Conservation (phyloP, 2,888 invertebrate genomes). For the Leptinotarsa peninsularis region DNA sequence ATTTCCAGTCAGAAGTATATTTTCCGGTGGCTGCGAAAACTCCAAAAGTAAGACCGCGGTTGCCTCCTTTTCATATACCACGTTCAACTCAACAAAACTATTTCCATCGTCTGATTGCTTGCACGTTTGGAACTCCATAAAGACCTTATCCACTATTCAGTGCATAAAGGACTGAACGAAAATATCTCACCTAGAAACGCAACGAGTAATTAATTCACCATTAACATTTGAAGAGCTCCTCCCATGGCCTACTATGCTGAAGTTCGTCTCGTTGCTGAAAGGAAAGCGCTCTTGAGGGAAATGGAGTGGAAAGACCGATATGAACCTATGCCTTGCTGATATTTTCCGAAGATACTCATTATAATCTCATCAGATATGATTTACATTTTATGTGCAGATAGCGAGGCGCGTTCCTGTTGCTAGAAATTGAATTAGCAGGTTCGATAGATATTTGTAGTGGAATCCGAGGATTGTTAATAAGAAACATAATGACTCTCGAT, state of each 20-base stretch:
- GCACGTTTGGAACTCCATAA: conserved; percentile 1
- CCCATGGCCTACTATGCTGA: conserved; percentile 43
- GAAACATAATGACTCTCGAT: not conserved
- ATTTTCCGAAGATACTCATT: conserved; percentile 56
- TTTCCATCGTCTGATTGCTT: not conserved
- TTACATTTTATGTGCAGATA: conserved; percentile 36
- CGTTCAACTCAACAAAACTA: conserved; percentile 2
- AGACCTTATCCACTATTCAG: conserved; percentile 8
- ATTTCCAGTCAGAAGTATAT: too few relatives aligned
- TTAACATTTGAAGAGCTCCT: conserved; percentile 52
- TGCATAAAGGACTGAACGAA: conserved; percentile 22
- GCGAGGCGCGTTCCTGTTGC: conserved; percentile 18
- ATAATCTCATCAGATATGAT: conserved; percentile 58
- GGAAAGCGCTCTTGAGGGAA: conserved; percentile 52
- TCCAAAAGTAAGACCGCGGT: not conserved
- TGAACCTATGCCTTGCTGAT: conserved; percentile 49
- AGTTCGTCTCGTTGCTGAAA: conserved; percentile 47
- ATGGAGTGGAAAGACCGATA: conserved; percentile 58
- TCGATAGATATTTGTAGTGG: conserved; percentile 20
- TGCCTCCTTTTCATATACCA: not conserved
- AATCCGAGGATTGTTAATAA: conserved; percentile 3
- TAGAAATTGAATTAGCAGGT: conserved; percentile 24
- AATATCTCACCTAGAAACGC: conserved; percentile 39
- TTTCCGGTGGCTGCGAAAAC: not conserved
- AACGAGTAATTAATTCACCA: conserved; percentile 52